Conservation (phyloP, 2,888 invertebrate species). For the Vannuccia rotundouncinata region DNA sequence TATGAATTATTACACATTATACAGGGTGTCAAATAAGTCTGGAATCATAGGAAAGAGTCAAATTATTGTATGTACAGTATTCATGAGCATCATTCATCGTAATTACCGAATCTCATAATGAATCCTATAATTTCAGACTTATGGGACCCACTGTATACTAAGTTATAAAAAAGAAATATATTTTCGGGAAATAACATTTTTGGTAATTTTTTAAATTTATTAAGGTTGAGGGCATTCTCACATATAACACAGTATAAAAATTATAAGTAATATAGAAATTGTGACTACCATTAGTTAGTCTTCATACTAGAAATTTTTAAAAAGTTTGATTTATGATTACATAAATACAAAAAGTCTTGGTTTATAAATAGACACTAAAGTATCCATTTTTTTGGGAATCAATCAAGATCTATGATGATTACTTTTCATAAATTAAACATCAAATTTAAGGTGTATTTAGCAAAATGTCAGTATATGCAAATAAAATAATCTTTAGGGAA, state of each 20-base stretch:
- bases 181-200: conserved; percentile 4
- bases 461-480: no score
- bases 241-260: background rate
- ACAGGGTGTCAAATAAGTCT: no score
- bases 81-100: no score
- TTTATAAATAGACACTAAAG: conserved; percentile 19
- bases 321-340: conserved; percentile 16
- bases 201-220: conserved; percentile 10
- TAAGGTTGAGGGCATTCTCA: background rate
- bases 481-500: no score
- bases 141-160: no score
- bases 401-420: no score
- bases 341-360: background rate
- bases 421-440: no score
- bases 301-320: background rate
- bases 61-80: no score
- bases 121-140: no score
- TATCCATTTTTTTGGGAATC: conserved; percentile 26
- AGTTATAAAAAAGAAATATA: conserved; percentile 6
- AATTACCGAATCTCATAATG: no score
- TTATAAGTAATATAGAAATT: conserved; percentile 9
- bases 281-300: conserved; percentile 12
- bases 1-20: conserved; percentile 16
- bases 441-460: no score
- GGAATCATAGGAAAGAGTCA: no score